phyloP scores from a whole-genome alignment of 1,140 invertebrate genomes.

The Plectrocnemia conspersa region DNA sequence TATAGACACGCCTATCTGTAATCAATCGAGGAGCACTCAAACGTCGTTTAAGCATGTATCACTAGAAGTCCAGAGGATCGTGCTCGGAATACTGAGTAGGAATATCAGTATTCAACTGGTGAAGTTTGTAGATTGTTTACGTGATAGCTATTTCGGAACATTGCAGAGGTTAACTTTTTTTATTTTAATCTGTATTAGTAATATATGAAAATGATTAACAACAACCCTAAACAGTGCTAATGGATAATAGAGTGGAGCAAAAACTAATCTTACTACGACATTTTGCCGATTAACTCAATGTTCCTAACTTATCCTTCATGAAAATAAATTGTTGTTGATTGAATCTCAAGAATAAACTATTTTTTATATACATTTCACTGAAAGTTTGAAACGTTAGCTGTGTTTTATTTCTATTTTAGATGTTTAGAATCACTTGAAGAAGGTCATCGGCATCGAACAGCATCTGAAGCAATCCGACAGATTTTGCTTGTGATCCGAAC shows the following conservation, averaged over 20 bases:
- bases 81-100: conserved; percentile 69
- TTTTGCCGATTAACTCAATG: too few species aligned
- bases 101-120: conserved; percentile 77
- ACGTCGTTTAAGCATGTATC: conserved; percentile 54
- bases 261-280: too few species aligned
- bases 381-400: too few species aligned
- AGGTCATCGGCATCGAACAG: conserved; percentile 49
- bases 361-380: too few species aligned
- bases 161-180: conserved; percentile 56
- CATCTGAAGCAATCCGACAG: conserved; percentile 76
- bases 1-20: too few species aligned
- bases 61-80: conserved; percentile 74
- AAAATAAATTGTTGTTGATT: too few species aligned
- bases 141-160: conserved; percentile 78
- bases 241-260: too few species aligned
- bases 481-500: conserved; percentile 77
- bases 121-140: conserved; percentile 75
- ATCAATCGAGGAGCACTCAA: conserved; percentile 33
- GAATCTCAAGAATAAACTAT: too few species aligned
- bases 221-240: too few species aligned
- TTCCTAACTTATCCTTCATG: too few species aligned
- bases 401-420: conserved; percentile 36
- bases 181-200: conserved; percentile 1
- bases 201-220: too few species aligned
- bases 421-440: conserved; percentile 44